These are phyloP conservation scores for Cotesia congregata DNA, from an alignment of 2,888 invertebrate species.

Conservation along the genomic window DNA sequence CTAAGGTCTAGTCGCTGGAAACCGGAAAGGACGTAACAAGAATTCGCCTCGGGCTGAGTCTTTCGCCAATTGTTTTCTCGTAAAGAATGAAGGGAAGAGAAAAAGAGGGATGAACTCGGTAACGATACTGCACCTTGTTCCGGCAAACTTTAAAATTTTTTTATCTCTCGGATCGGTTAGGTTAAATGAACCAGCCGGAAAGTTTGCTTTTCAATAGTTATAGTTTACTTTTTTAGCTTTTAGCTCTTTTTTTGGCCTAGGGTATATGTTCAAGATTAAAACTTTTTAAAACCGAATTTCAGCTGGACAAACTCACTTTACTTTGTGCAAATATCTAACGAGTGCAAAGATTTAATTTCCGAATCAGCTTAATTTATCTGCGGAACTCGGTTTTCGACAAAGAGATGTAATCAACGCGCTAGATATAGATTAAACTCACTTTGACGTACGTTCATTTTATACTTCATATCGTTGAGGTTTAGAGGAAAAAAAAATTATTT, in stretches of 20 bases:
- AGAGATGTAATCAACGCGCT: too few species aligned
- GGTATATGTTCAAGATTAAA: neutral
- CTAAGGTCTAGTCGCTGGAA: neutral
- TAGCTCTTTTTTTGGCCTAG: neutral
- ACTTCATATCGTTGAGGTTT: too few species aligned
- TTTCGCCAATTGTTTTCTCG: constrained; percentile 2
- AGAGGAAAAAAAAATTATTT: too few species aligned
- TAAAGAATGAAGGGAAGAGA: constrained; percentile 25
- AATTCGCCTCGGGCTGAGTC: constrained; percentile 21
- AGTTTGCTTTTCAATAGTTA: constrained; percentile 16
- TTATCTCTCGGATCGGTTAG: constrained; percentile 17
- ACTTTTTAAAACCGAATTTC: neutral
- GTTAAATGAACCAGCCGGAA: constrained; percentile 13
- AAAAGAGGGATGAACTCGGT: constrained; percentile 19
- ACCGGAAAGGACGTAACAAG: constrained; percentile 27
- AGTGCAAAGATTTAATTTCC: neutral
- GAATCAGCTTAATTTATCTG: too few species aligned
- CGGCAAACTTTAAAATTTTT: constrained; percentile 6
- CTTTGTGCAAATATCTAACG: constrained; percentile 7
- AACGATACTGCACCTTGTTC: constrained; percentile 32
- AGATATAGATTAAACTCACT: too few species aligned
- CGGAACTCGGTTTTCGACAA: too few species aligned
- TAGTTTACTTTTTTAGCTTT: neutral
- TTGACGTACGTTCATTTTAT: too few species aligned
- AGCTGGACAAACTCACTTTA: neutral